Base-by-base conservation (phyloP, 2,797 vertebrate species). In the Spinus pinus region DNA sequence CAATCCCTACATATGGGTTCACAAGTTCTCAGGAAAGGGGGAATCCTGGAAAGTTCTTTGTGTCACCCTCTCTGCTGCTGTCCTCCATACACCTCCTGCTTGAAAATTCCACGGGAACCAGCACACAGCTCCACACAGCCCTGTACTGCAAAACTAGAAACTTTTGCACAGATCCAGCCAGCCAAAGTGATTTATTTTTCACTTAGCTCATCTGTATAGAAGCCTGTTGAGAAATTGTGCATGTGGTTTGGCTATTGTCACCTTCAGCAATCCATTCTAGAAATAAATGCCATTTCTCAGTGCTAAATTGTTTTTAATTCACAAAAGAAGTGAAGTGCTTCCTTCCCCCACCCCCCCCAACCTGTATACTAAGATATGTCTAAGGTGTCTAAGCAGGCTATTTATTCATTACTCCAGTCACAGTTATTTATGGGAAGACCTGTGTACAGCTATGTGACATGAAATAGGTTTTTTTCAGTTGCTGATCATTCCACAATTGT, bases 11-110 rank as follows among this genome's bases (percentile, higher is more conserved):
- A 6, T 64, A 42, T 0, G 3, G 24, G 14, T 79, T 81, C 58
- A 57, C 39, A 78, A 60, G 20, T 67, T 93, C 90, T 91, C 90
- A 95, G 94, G 89, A 93, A 86, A 39, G 16, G 37, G 23, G 1
- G 21, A 90, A 46, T 78, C 49, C 42, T 81, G 28, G 51, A 17
- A 35, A 75, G n/a, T 39, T 95, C 47, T 39, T 60, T 20, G 7
- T 58, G 22, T 61, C 28, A 50, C 18, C 25, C 8, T 79, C 74
- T 91, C 47, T 77, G 44, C 64, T 84, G 71, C 53, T 93, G 28
- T 60, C 60, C 41, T 51, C 21, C 46, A 5, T 51, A 33, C 10
- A 31, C 12, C 20, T 65, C 14, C 54, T 25, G 11, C 75, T 47
- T 93, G 69, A 81, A 78, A 85, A 74, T 75, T 41, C 44, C 20